These are phyloP conservation scores for Fratercula arctica DNA, from an alignment of 2,797 vertebrate genomes.

Conservation along the genomic window DNA sequence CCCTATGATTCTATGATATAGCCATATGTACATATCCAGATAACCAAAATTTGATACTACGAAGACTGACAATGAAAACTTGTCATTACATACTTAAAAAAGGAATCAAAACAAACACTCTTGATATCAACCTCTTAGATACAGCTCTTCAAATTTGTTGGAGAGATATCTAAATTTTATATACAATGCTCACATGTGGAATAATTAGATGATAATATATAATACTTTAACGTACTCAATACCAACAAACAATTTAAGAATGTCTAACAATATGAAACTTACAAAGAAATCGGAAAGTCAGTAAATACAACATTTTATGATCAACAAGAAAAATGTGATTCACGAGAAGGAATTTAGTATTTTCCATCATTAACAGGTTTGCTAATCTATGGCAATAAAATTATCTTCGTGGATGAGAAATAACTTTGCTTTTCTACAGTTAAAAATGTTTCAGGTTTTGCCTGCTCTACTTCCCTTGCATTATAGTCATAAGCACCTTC, in stretches of 20 bases:
- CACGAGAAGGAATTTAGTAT: neutral
- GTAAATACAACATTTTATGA: neutral
- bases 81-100: neutral
- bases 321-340: neutral
- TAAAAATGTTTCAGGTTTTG: neutral
- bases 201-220: neutral
- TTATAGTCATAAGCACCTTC: neutral
- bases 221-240: neutral
- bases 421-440: neutral
- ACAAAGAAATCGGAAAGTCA: neutral
- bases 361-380: neutral
- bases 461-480: neutral
- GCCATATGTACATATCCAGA: neutral
- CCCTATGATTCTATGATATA: neutral
- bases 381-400: neutral
- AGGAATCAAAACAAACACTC: neutral
- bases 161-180: neutral
- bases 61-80: neutral
- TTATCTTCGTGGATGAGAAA: neutral
- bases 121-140: neutral
- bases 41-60: neutral
- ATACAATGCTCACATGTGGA: neutral
- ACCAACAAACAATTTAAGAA: neutral
- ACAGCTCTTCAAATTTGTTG: neutral
- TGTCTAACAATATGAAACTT: neutral